Evolutionary conservation across 2,113 vertebrate species (phyloP).

Genomic region (Actinemys pallida): DNA sequence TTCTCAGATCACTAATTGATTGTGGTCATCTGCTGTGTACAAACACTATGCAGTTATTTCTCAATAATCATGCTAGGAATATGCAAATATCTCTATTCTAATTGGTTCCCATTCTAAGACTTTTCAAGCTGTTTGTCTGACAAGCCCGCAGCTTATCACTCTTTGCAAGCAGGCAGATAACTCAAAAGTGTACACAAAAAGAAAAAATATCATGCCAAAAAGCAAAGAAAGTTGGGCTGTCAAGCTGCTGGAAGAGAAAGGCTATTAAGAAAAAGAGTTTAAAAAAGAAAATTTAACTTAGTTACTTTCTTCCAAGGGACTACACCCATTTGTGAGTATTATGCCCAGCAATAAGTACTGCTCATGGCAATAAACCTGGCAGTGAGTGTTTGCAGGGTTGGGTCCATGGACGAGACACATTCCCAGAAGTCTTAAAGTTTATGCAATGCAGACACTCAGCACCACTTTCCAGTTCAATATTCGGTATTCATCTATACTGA

Average conservation of each 20-base stretch:
- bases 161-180: background rate
- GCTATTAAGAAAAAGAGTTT: background rate
- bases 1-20: background rate
- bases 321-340: background rate
- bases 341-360: background rate
- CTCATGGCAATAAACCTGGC: background rate
- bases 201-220: background rate
- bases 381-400: background rate
- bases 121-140: background rate
- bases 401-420: background rate
- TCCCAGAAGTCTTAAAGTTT: background rate
- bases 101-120: constrained; percentile 1
- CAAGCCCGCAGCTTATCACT: background rate
- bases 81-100: constrained; percentile 10
- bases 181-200: background rate
- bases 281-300: background rate
- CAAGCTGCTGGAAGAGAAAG: background rate
- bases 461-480: background rate
- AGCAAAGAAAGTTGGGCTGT: background rate
- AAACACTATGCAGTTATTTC: background rate
- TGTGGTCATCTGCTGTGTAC: background rate
- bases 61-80: background rate
- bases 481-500: background rate
- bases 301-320: background rate
- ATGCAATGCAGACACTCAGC: background rate